phyloP scores from a whole-genome alignment of 2,113 vertebrate genomes.

The Aspiorhynchus laticeps region DNA sequence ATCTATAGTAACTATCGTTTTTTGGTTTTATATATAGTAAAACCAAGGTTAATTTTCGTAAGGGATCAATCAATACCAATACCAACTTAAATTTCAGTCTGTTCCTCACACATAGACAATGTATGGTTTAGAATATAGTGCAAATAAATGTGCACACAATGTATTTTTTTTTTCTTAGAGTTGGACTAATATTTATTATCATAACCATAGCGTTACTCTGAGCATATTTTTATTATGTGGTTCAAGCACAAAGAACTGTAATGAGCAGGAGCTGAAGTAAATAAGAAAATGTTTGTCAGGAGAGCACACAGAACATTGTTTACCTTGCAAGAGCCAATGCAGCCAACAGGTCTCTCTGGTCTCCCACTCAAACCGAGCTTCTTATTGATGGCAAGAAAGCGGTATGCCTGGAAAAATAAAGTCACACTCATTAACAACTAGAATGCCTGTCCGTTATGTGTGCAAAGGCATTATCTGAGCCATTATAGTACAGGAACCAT shows the following conservation, averaged over 20 bases:
- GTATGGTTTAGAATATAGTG: no score
- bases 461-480: conserved; percentile 1
- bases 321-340: conserved; percentile 97
- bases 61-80: no score
- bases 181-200: not conserved
- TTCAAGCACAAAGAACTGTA: not conserved
- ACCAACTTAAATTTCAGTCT: no score
- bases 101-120: no score
- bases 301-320: not conserved
- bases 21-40: no score
- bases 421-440: not conserved
- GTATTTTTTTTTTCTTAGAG: not conserved
- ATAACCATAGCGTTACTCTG: not conserved
- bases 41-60: no score
- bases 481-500: not conserved
- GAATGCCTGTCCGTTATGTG: not conserved
- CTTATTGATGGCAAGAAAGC: conserved; percentile 90
- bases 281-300: conserved; percentile 11
- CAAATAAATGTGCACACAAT: not conserved
- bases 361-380: conserved; percentile 94
- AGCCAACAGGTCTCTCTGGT: conserved; percentile 93
- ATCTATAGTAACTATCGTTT: no score
- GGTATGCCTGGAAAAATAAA: conserved; percentile 85
- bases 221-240: not conserved
- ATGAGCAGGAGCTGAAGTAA: not conserved